Evolutionary conservation across 2,113 vertebrate genomes (phyloP).

Genomic region (Peromyscus polionotus): DNA sequence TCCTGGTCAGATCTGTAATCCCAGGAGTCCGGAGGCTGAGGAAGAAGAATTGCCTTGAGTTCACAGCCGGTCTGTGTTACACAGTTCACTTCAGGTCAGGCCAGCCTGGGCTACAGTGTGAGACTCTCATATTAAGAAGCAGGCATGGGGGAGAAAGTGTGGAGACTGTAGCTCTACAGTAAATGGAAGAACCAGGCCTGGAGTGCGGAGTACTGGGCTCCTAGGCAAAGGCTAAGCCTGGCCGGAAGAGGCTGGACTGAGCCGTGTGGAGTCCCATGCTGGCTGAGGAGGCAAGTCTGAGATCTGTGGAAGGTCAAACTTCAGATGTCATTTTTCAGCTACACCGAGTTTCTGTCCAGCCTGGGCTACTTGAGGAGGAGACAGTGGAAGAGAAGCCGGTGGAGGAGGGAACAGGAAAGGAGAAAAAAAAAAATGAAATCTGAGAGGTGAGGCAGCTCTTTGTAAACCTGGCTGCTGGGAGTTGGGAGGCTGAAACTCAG

Average conservation of each 20-base stretch:
- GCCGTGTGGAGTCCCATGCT: rapidly evolving
- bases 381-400: not conserved
- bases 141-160: not conserved
- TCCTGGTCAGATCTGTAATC: not conserved
- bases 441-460: not conserved
- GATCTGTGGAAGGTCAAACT: not conserved
- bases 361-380: not conserved
- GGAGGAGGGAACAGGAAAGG: not conserved
- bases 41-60: not conserved
- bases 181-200: not conserved
- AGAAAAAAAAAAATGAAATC: not conserved
- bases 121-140: not conserved
- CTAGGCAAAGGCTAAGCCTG: not conserved
- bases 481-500: not conserved
- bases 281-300: not conserved
- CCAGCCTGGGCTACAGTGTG: not conserved
- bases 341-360: not conserved
- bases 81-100: not conserved
- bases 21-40: not conserved
- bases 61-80: not conserved
- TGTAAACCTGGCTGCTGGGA: not conserved
- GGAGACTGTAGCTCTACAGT: not conserved
- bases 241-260: not conserved
- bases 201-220: not conserved
- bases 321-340: not conserved